Evolutionary conservation across 2,888 invertebrate species (phyloP), one percentile per base, ranked within the genome.

Genomic region (Fragum sueziense): DNA sequence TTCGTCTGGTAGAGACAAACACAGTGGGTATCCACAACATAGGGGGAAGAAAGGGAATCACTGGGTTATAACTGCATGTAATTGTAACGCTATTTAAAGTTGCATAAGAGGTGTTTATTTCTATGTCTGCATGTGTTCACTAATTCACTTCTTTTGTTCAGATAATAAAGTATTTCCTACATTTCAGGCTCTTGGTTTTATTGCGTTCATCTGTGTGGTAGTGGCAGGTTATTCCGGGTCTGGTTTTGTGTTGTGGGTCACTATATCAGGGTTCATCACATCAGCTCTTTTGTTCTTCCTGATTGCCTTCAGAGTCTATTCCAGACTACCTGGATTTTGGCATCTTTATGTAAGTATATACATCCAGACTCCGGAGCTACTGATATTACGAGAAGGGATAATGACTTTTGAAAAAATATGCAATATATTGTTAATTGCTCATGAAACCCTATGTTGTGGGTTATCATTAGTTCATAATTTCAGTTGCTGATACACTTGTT

Each of bases 181-280:
- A 3, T 80, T 79, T 34, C 77, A 84, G 84, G 73, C 77, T 7
- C 62, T 84, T 7, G 70, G 76, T 47, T 62, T 84, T 25, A 76
- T 84, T 41, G 84, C 77, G 0, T 84, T 84, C 57, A 61, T 84
- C n/a, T 76, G 74, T 25, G 47, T 59, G 4, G 51, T 84, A 25
- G 74, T 75, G 25, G 74, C 47, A 2, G 62, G 62, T 14, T 84
- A 61, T 47, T 29, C 68, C 7, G 81, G 73, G 14, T 61, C 70
- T 11, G 81, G 84, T 4, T 84, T 84, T 70, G 80, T 84, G n/a
- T 11, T 54, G 25, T 84, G 84, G 84, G 74, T 74, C 31, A 75
- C 76, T 2, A 76, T 84, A 1, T 76, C 81, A 22, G 81, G 75
- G 6, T 81, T 84, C 27, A 77, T 84, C 27, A 72, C 76, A 7